Base-by-base conservation (phyloP, 1,140 invertebrate species). In the Sitobion miscanthi region DNA sequence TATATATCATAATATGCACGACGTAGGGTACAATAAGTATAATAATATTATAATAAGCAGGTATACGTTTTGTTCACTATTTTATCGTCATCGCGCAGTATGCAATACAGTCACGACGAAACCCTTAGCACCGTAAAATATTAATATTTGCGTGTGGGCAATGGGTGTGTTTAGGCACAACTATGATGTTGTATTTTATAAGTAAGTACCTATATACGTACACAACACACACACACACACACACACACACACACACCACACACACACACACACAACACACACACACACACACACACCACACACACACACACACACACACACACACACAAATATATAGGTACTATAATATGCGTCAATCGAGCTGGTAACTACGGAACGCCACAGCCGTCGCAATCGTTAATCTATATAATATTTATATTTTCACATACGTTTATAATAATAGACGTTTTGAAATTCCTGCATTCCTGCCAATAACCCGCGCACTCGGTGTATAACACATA, bases 321-420 rank as follows among this genome's bases (percentile, higher is more conserved):
- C 23, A 54, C 0, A 42, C 42, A 42, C 2, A 38, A 1, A 38
- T 38, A 38, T 38, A 42, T 54, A 54, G 5, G n/a, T n/a, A 69
- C 11, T 14, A 69, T n/a, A 21, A 21, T 54, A 54, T 54, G n/a
- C 62, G 62, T 77, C 30, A 77, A 77, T 77, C n/a, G 30, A 0
- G n/a, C 14, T 11, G 5, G 62, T 77, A 42, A 42, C 62, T 77
- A 17, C 62, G n/a, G 57, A 30, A 35, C 62, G 14, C n/a, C 30
- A 1, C 62, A 8, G 30, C 62, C 62, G 4, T 9, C 25, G 9
- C 62, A 77, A 77, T 77, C n/a, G 62, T 77, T n/a, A 77, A 77
- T n/a, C 62, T 35, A n/a, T 77, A 69, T 77, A 77, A 77, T 77
- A 77, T 77, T 35, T 77, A 77, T 77, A 77, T 77, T 77, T 77